Evolutionary conservation across 2,888 invertebrate genomes (phyloP), one percentile per base, ranked within the genome.

Genomic region (Nephrotoma flavescens): DNA sequence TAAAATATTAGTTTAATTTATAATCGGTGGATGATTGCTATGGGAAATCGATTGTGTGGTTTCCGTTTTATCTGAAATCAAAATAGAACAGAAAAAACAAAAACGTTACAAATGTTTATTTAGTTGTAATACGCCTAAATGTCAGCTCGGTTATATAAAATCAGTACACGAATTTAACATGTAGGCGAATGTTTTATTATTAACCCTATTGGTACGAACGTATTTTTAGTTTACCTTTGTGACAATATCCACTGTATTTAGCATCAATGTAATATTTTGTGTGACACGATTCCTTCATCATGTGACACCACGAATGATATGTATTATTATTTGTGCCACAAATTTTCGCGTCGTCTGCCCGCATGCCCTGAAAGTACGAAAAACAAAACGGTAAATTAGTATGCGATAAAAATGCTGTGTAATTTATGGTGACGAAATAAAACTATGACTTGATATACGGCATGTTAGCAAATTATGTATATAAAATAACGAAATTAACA

Each of bases 221-320:
- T 31, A 2, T 1, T 31, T 19, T 4, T 52, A 15, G 15, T 47
- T 88, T 87, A 88, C 88, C 89, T 88, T 91, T 91, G 88, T 91
- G 90, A 90, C 95, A 95, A 89, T 93, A 92, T 87, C 95, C 96
- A 85, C 93, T 92, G 90, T 95, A 93, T 89, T 94, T 93, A 85
- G 95, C 94, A 90, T 95, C 95, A 88, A 96, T 94, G 89, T 94
- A 94, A 89, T 94, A 94, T 85, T 95, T 95, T 57, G 94, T 94
- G 88, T 93, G 93, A 90, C 96, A 96, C n/a, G 96, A 94, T 89
- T 95, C 95, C 90, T 94, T 93, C 90, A 95, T 94, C 94, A 96
- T 95, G 91, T 95, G 95, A 91, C 96, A 96, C 95, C 95, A 96
- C 87, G 95, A 95, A 88, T 93, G 92, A 90, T 96, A 96, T 41